Evolutionary conservation across 2,113 vertebrate genomes (phyloP).

Genomic region (Aramus guarauna): DNA sequence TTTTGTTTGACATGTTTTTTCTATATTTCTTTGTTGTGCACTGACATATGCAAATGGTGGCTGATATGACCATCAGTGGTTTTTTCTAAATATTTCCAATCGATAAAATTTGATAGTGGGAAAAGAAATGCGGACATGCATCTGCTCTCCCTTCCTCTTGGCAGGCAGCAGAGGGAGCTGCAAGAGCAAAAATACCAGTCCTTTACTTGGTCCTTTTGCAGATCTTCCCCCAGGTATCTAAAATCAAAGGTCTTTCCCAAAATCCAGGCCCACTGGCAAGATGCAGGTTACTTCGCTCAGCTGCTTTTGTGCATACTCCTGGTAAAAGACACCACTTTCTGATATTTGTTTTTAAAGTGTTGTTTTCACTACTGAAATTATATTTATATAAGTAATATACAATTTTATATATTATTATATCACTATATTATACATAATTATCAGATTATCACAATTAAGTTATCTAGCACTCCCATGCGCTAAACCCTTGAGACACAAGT

Average conservation of each 20-base stretch:
- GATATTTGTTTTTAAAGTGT: background rate
- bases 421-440: background rate
- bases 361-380: background rate
- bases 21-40: background rate
- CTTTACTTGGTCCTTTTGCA: background rate
- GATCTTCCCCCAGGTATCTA: background rate
- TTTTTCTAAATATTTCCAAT: background rate
- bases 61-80: background rate
- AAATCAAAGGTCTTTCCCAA: background rate
- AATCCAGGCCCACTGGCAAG: background rate
- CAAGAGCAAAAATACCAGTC: background rate
- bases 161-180: constrained; percentile 50
- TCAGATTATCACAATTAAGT: background rate
- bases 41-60: background rate
- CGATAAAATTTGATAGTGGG: background rate
- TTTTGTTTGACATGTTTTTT: background rate
- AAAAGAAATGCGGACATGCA: background rate
- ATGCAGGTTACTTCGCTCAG: background rate
- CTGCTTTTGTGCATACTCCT: background rate
- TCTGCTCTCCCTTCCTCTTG: background rate
- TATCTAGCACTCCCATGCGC: background rate
- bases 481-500: background rate
- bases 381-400: background rate
- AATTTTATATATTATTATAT: background rate
- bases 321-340: background rate